Conservation (phyloP, 2,797 vertebrate genomes). For the Helicolenus hilgendorfi region DNA sequence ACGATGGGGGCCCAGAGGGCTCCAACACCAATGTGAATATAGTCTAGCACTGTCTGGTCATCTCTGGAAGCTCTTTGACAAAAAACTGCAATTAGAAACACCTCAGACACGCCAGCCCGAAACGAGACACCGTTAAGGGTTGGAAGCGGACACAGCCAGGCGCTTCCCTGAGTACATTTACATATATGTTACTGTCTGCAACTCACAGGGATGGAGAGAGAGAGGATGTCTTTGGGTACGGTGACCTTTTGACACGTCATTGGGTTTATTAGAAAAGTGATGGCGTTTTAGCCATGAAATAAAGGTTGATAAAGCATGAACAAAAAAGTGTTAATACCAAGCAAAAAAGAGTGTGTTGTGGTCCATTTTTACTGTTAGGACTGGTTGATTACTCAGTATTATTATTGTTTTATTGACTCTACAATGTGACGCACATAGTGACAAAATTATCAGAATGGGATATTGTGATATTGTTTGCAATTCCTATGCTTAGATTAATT, state of each 20-base stretch:
- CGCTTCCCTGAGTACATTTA: conserved; percentile 77
- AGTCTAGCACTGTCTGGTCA: conserved; percentile 82
- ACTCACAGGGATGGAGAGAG: conserved; percentile 35
- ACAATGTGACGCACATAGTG: background rate
- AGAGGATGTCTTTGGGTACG: conserved; percentile 72
- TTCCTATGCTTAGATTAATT: background rate
- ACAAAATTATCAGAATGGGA: background rate
- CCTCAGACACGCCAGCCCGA: conserved; percentile 80
- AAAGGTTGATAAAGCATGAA: conserved; percentile 75
- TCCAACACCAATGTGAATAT: conserved; percentile 74
- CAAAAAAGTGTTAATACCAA: conserved; percentile 68
- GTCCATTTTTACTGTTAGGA: background rate
- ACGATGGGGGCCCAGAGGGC: conserved; percentile 71
- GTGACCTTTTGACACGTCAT: conserved; percentile 83
- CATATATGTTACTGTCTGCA: conserved; percentile 81
- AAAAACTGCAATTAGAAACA: conserved; percentile 86
- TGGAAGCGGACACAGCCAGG: conserved; percentile 61
- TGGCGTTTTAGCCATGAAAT: conserved; percentile 72
- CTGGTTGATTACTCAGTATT: background rate
- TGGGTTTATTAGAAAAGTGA: conserved; percentile 75
- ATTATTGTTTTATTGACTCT: background rate
- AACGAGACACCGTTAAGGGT: conserved; percentile 79
- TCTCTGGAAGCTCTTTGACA: conserved; percentile 74
- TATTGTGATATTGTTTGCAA: background rate
- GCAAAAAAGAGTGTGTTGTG: conserved; percentile 18